These are phyloP conservation scores for Sorex maritimensis DNA, from an alignment of 2,797 vertebrate genomes.

Conservation along the genomic window DNA sequence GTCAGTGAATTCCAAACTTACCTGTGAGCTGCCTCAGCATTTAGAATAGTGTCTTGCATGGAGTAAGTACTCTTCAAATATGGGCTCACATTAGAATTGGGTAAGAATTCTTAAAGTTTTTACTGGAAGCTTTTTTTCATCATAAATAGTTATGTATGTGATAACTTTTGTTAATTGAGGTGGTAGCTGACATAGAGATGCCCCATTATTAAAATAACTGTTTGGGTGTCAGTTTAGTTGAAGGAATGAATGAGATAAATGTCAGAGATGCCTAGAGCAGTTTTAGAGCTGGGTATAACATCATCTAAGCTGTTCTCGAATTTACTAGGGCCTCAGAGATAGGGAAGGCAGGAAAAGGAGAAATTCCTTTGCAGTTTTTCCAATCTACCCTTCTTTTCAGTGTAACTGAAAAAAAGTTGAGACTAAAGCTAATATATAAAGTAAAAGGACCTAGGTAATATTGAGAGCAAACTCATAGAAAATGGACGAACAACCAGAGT, in stretches of 20 bases:
- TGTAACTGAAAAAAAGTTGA: slow-evolving; percentile 26
- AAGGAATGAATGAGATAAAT: slow-evolving; percentile 36
- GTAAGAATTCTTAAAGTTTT: slow-evolving; percentile 59
- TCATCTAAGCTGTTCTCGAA: neutral
- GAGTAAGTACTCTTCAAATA: slow-evolving; percentile 67
- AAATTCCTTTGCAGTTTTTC: neutral
- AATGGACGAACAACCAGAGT: too few relatives aligned
- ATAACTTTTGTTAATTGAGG: slow-evolving; percentile 40
- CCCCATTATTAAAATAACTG: slow-evolving; percentile 61
- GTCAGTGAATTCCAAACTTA: slow-evolving; percentile 70
- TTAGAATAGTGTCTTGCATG: slow-evolving; percentile 64
- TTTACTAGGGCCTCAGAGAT: neutral
- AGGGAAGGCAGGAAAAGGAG: neutral
- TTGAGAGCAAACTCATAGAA: neutral
- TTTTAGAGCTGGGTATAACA: neutral
- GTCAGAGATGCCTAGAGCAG: neutral
- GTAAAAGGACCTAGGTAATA: neutral
- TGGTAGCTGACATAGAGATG: slow-evolving; percentile 1
- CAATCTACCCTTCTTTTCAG: neutral
- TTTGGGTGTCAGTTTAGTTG: neutral
- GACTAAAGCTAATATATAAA: neutral
- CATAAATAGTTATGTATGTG: neutral
- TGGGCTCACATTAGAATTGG: slow-evolving; percentile 60
- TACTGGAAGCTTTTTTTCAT: slow-evolving; percentile 36
- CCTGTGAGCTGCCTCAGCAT: slow-evolving; percentile 13